A percentile compares a stretch with the other conserved stretches of the same genome.
Evolutionary conservation across 2,113 vertebrate genomes (phyloP).

Genomic region (Chascanopsetta lugubris): DNA sequence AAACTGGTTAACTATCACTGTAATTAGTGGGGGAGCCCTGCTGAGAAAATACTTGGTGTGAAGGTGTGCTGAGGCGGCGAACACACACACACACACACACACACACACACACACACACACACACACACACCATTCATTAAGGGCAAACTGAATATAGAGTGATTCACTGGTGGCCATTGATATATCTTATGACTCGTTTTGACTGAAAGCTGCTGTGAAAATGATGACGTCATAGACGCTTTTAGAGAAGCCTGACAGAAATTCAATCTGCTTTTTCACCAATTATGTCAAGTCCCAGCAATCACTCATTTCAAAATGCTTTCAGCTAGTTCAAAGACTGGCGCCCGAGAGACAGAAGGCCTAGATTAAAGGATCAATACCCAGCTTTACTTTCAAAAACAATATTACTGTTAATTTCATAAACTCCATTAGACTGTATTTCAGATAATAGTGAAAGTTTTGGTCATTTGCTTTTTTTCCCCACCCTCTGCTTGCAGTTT

Average conservation of each 20-base stretch:
- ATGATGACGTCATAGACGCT: no score
- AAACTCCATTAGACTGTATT: not conserved
- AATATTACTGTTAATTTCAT: not conserved
- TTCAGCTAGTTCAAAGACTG: not conserved
- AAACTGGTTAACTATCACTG: conserved; percentile 58
- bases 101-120: not conserved
- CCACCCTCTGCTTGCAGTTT: no score
- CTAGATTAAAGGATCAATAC: not conserved
- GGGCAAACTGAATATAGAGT: not conserved
- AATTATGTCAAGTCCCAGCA: not conserved
- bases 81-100: conserved; percentile 2
- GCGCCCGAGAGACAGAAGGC: not conserved
- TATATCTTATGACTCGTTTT: not conserved
- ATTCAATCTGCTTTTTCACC: not conserved
- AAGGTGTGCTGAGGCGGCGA: conserved; percentile 12
- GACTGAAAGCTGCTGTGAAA: not conserved
- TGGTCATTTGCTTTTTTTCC: no score
- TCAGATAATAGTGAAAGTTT: no score
- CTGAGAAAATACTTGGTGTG: conserved; percentile 35
- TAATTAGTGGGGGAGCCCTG: conserved; percentile 56
- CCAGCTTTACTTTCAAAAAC: not conserved
- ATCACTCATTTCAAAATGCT: not conserved
- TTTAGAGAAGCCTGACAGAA: not conserved
- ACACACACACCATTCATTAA: conserved; percentile 22
- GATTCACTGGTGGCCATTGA: not conserved